Conservation (phyloP, 2,113 vertebrate species). For the Galbula dea region DNA sequence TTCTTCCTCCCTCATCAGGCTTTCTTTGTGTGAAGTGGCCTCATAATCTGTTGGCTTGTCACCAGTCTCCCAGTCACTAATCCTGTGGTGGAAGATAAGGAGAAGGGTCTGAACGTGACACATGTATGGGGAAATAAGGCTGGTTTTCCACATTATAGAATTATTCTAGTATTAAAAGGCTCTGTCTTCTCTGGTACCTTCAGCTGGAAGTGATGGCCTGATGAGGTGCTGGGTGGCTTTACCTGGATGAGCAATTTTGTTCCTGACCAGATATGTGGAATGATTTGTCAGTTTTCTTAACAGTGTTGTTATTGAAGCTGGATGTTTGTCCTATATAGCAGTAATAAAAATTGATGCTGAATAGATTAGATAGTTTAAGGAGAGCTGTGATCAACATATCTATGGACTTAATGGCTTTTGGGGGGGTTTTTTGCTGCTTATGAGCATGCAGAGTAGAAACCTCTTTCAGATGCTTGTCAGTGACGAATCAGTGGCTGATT, state of each 20-base stretch:
- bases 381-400: background rate
- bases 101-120: background rate
- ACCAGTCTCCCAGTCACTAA: background rate
- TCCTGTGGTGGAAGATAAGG: background rate
- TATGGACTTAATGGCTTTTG: background rate
- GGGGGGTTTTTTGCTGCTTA: background rate
- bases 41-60: background rate
- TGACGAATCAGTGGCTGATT: background rate
- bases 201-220: background rate
- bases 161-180: background rate
- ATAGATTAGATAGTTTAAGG: slow-evolving; percentile 28
- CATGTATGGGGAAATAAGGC: background rate
- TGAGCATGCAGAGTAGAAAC: background rate
- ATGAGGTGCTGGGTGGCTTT: background rate
- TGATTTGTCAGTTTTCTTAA: slow-evolving; percentile 17
- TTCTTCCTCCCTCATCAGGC: background rate
- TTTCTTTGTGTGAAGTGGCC: background rate
- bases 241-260: background rate
- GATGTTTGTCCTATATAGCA: background rate
- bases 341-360: background rate
- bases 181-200: background rate
- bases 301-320: background rate
- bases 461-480: background rate
- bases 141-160: background rate
- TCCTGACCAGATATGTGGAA: background rate